phyloP scores from a whole-genome alignment of 2,113 vertebrate species.

The Gambusia holbrooki region DNA sequence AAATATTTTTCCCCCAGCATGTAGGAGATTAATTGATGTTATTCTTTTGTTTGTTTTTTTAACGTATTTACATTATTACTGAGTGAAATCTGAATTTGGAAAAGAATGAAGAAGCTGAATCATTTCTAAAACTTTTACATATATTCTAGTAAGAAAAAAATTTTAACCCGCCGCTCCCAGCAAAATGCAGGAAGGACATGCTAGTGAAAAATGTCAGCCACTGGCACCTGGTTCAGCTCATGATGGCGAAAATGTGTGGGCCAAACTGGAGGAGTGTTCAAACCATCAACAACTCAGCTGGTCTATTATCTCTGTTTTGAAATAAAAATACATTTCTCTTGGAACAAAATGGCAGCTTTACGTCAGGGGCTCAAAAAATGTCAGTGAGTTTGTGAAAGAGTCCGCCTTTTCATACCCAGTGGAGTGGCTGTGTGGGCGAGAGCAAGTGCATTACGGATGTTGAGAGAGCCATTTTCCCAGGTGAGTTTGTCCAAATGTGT shows the following conservation, averaged over 20 bases:
- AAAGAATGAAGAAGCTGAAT: background rate
- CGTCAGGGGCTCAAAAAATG: constrained; percentile 36
- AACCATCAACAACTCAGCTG: constrained; percentile 39
- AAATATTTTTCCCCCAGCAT: no score
- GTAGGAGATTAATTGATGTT: background rate
- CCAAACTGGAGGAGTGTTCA: constrained; percentile 16
- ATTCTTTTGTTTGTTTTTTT: background rate
- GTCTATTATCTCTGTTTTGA: constrained; percentile 50
- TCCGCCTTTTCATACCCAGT: constrained; percentile 16
- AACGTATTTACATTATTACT: background rate
- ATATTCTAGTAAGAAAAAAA: background rate
- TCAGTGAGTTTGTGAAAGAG: constrained; percentile 30
- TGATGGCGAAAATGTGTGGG: constrained; percentile 25
- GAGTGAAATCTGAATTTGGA: background rate
- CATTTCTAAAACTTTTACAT: background rate
- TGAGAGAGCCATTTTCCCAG: constrained; percentile 43
- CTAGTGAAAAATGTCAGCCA: constrained; percentile 29
- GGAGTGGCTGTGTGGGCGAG: constrained; percentile 51
- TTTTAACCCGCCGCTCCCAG: background rate
- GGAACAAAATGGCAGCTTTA: constrained; percentile 64
- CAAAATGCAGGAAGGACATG: constrained; percentile 5
- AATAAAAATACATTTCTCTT: constrained; percentile 60
- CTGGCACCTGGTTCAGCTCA: constrained; percentile 6
- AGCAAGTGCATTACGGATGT: constrained; percentile 29
- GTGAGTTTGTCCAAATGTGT: constrained; percentile 23